Evolutionary conservation across 1,140 invertebrate species (phyloP).

Genomic region (Ladona fulva): DNA sequence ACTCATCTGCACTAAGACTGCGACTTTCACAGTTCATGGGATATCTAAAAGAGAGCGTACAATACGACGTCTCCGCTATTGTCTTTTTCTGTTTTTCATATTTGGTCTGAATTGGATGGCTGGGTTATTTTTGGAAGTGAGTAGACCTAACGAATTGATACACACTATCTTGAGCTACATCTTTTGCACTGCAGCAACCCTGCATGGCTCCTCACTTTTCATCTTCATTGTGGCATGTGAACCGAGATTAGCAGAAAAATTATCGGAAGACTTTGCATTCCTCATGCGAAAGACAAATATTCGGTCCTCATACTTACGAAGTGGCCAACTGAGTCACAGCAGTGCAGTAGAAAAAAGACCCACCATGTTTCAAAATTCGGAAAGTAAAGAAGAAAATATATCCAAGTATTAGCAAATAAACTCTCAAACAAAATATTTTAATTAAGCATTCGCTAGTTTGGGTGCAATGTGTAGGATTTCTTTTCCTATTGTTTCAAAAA

Average conservation of each 20-base stretch:
- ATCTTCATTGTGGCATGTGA: constrained; percentile 53
- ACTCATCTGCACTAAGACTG: constrained; percentile 31
- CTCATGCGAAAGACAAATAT: no score
- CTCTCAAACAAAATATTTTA: no score
- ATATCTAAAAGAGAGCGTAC: constrained; percentile 21
- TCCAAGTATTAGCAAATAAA: no score
- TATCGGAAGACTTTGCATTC: background rate
- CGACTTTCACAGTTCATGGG: background rate
- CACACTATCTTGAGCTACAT: constrained; percentile 45
- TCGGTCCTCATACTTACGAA: no score
- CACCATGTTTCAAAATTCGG: no score
- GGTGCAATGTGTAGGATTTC: no score
- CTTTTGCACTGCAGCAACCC: constrained; percentile 49
- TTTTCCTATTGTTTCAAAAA: no score
- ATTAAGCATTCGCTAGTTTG: no score
- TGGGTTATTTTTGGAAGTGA: constrained; percentile 42
- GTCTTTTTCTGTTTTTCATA: constrained; percentile 50
- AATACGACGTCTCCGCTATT: constrained; percentile 45
- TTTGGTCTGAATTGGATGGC: constrained; percentile 54
- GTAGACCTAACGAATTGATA: constrained; percentile 29
- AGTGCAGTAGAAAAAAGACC: no score
- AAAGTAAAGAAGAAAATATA: no score
- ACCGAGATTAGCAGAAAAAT: background rate
- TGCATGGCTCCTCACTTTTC: constrained; percentile 55
- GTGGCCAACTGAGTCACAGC: no score